Base-by-base conservation (phyloP, 2,113 vertebrate genomes). In the Dascyllus trimaculatus region DNA sequence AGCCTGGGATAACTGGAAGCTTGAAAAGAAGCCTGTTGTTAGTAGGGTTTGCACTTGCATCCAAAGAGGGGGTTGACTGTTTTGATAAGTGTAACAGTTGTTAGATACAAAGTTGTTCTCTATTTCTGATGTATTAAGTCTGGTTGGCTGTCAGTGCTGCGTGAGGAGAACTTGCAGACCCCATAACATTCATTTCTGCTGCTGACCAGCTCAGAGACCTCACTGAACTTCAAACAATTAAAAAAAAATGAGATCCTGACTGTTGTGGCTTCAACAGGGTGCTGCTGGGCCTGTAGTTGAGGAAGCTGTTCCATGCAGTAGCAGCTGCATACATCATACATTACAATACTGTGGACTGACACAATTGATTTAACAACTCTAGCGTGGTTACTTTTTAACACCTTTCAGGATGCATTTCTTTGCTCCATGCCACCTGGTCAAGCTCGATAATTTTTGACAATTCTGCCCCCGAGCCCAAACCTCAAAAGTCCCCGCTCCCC, bases 81-180 rank as follows among this genome's bases (percentile, higher is more conserved):
- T 81, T 73, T 26, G 25, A 73, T 59, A 45, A 64, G 65, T 65
- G 59, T 78, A 73, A 69, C 21, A 35, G 32, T 35, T 35, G 63
- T 51, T 59, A 4, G 69, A 65, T 56, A 49, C 49, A 68, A 71
- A 72, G 86, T 75, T 71, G 64, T 88, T 72, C 82, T 92, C 92
- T 93, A 90, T 78, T 93, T 94, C 92, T 94, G 93, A 93, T 93
- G 90, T 90, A 88, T 66, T 77, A 71, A 26, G 56, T 85, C 76
- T 88, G 91, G 80, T 81, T 88, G 73, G 76, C 58, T 61, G 52
- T 69, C 77, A 26, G 52, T n/a, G 49, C 58, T 29, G 46, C 29
- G 32, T 45, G 73, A 80, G 72, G 62, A 84, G 75, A 65, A 66
- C 58, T 64, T 45, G 52, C 25, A 26, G 58, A 57, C 61, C 35